phyloP scores from a whole-genome alignment of 2,113 vertebrate genomes.

The Paraplagusia blochii region DNA sequence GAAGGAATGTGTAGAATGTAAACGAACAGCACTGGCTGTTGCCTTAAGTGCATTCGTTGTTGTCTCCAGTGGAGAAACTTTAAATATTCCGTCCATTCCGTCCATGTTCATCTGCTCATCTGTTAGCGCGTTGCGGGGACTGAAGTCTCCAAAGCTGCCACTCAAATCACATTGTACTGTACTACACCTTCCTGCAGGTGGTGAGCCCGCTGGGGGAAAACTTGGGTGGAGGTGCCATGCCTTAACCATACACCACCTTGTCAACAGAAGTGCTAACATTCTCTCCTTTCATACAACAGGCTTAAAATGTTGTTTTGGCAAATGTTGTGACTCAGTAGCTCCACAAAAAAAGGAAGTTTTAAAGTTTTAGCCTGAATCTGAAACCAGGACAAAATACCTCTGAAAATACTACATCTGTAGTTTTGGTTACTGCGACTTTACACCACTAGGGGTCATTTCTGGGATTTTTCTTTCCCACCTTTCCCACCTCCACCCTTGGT shows the following conservation, averaged over 20 bases:
- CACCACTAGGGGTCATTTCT: background rate
- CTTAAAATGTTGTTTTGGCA: background rate
- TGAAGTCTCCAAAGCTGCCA: too few species aligned
- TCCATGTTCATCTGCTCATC: too few species aligned
- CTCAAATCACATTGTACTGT: too few species aligned
- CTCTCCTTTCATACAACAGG: too few species aligned
- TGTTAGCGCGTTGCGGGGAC: too few species aligned
- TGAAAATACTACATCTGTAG: too few species aligned
- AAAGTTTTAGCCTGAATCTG: background rate
- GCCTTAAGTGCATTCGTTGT: background rate
- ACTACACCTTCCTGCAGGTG: too few species aligned
- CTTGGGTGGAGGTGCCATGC: too few species aligned
- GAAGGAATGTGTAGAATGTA: constrained; percentile 25
- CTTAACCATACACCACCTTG: too few species aligned
- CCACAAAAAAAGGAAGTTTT: background rate
- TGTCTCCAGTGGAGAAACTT: background rate
- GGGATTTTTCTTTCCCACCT: background rate
- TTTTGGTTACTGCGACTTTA: constrained; percentile 10
- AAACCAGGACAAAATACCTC: background rate
- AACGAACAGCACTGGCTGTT: constrained; percentile 12
- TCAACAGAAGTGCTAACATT: too few species aligned
- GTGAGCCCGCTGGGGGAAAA: too few species aligned
- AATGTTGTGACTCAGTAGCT: background rate
- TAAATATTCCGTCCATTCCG: too few species aligned
- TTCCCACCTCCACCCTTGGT: background rate